Base-by-base conservation (phyloP, 2,888 invertebrate genomes). In the Epinotia demarniana region DNA sequence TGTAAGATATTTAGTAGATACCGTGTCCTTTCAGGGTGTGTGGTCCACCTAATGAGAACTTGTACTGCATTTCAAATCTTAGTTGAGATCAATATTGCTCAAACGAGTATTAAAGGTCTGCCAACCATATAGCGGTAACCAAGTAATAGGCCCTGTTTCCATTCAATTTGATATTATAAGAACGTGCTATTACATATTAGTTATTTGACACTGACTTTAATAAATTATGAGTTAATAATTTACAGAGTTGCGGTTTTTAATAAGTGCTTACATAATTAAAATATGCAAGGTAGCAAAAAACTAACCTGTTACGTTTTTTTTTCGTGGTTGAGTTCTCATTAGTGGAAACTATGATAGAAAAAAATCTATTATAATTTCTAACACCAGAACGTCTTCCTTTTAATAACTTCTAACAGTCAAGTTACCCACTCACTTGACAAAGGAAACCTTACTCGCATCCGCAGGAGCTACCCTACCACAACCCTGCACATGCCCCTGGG, bases 71-170 rank as follows among this genome's bases (percentile, higher is more conserved):
- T 57, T 33, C 53, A 27, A 70, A 74, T 69, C 70, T 49, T 19
- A 18, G n/a, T 46, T 23, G 6, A 43, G 63, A 74, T 74, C 74
- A n/a, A 74, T 58, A 64, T 69, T 74, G 70, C 70, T 74, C 49
- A 70, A 70, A 27, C 57, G 43, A 61, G 67, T 68, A 39, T 73
- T 73, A 73, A 73, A 73, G 67, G 61, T 61, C 58, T 69, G 16
- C 60, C 27, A 33, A 19, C 43, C 27, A 33, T n/a, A 33, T 33
- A n/a, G 12, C 19, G 12, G 19, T 55, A 39, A 39, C 55, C 33
- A 19, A 33, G 39, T 43, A 69, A n/a, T 58, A 1, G 16, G 4
- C n/a, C n/a, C 3, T 12, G 63, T 57, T 70, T 70, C 58, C 49
- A 64, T 46, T 70, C n/a, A 57, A 69, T 63, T 67, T 57, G 5